phyloP scores from a whole-genome alignment of 2,113 vertebrate species.

The Glareola pratincola region DNA sequence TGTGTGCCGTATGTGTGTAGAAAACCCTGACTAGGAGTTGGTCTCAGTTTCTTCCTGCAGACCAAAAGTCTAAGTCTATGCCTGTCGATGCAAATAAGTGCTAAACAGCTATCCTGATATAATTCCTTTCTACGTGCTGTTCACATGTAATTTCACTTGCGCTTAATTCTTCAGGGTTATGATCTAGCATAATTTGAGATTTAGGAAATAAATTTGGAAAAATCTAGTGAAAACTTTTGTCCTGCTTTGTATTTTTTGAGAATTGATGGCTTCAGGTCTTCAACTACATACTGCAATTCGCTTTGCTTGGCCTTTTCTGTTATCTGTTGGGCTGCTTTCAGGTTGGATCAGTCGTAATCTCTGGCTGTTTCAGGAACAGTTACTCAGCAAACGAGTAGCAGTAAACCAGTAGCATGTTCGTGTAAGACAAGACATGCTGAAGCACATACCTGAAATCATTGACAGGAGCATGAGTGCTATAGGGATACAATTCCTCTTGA shows the following conservation, averaged over 20 bases:
- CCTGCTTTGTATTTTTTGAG: not conserved
- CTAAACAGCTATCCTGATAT: not conserved
- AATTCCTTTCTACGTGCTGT: not conserved
- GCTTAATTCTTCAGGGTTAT: not conserved
- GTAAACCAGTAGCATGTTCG: not conserved
- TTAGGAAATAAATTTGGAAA: not conserved
- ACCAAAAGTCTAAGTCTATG: not conserved
- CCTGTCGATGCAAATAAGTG: not conserved
- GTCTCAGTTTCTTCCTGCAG: not conserved
- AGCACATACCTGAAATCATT: not conserved
- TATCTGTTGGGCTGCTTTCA: constrained; percentile 1
- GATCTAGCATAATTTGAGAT: not conserved
- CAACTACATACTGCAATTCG: not conserved
- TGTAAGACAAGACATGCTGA: not conserved
- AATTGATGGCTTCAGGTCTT: not conserved
- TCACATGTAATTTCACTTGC: not conserved
- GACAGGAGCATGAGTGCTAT: not conserved
- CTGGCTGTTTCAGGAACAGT: not conserved
- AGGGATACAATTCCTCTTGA: not conserved
- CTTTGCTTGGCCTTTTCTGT: constrained; percentile 27
- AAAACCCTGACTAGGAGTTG: not conserved
- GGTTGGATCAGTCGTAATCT: not conserved
- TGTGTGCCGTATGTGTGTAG: not conserved
- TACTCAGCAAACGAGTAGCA: not conserved
- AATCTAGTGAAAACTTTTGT: constrained; percentile 17